Conservation (phyloP, 2,113 vertebrate species). For the Ornithorhynchus anatinus region DNA sequence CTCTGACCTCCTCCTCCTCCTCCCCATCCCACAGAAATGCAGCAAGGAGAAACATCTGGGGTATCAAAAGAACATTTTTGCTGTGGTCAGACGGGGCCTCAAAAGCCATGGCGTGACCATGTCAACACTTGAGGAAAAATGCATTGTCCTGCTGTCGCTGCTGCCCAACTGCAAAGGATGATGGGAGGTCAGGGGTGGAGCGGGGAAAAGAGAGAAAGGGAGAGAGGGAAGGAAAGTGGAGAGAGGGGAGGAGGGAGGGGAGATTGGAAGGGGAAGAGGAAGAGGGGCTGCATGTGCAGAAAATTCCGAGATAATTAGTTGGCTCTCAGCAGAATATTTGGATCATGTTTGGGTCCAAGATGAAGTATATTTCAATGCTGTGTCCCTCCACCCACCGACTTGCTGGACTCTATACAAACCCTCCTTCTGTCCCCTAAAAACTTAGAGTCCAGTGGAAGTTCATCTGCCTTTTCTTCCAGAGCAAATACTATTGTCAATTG, state of each 20-base stretch:
- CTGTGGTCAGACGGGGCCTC: not conserved
- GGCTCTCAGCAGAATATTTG: not conserved
- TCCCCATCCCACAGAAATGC: not conserved
- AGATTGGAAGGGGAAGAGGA: too few species aligned
- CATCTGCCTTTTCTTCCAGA: conserved; percentile 35
- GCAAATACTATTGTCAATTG: too few species aligned
- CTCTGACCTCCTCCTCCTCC: not conserved
- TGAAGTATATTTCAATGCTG: conserved; percentile 12
- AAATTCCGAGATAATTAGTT: not conserved
- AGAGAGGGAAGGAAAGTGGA: not conserved
- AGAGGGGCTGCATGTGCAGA: too few species aligned
- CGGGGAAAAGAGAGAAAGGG: too few species aligned
- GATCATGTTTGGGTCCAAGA: conserved; percentile 6
- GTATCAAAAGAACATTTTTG: not conserved
- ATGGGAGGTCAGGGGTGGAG: too few species aligned
- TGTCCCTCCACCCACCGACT: conserved; percentile 28
- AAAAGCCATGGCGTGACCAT: not conserved
- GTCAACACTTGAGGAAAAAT: too few species aligned
- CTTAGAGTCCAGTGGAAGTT: too few species aligned
- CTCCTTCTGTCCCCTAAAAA: too few species aligned
- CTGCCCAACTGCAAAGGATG: too few species aligned
- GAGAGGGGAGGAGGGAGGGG: not conserved
- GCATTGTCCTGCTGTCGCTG: too few species aligned
- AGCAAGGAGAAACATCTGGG: not conserved
- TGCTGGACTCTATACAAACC: too few species aligned